Percentiles rank a stretch among this genome's conserved stretches.
Evolutionary conservation across 1,140 invertebrate species (phyloP).

Genomic region (Spodoptera frugiperda): DNA sequence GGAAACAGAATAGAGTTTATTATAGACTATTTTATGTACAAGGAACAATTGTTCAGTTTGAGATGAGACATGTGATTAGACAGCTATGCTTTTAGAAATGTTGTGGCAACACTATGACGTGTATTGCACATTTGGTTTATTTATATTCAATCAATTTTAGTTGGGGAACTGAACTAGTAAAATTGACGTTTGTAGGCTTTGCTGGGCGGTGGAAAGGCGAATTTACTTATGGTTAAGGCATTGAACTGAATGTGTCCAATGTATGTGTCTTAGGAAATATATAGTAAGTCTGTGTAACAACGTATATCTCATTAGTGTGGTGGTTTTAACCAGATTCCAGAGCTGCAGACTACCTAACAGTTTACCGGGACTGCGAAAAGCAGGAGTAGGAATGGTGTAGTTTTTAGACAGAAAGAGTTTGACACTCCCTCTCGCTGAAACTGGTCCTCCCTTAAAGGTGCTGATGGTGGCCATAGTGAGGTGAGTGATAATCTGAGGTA

Average conservation of each 20-base stretch:
- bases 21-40: constrained; percentile 37
- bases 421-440: no score
- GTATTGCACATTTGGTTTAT: constrained; percentile 42
- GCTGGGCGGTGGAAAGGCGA: background rate
- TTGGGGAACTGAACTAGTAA: background rate
- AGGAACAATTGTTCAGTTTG: constrained; percentile 53
- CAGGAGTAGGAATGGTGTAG: no score
- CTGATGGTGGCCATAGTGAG: no score
- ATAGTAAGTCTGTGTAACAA: no score
- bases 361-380: no score
- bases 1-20: constrained; percentile 46
- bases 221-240: background rate
- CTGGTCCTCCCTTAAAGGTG: no score
- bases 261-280: no score
- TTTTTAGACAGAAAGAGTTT: no score
- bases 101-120: constrained; percentile 49
- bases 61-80: constrained; percentile 78
- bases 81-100: constrained; percentile 43
- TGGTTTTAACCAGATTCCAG: no score
- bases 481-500: no score
- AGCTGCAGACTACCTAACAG: no score
- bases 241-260: background rate
- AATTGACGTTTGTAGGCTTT: constrained; percentile 15
- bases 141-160: constrained; percentile 40
- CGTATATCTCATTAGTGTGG: no score